phyloP scores from a whole-genome alignment of 2,888 invertebrate species.

The Drosophila conformis region DNA sequence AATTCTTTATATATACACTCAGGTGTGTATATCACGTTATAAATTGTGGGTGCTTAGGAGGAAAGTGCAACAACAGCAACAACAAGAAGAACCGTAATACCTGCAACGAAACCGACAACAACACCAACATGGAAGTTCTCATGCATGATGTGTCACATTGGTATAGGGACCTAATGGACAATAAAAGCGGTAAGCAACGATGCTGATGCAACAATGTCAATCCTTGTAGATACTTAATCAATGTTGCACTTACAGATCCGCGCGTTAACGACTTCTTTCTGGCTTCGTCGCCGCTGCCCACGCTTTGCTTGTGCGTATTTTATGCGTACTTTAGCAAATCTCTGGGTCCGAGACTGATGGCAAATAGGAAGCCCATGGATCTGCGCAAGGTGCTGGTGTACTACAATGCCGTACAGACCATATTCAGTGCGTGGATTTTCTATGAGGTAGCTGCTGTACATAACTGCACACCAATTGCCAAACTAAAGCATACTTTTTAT shows the following conservation, averaged over 20 bases:
- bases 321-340: conserved; percentile 94
- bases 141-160: conserved; percentile 86
- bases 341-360: conserved; percentile 94
- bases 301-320: conserved; percentile 91
- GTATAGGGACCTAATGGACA: conserved; percentile 90
- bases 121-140: conserved; percentile 79
- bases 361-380: conserved; percentile 94
- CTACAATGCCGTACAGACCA: conserved; percentile 95
- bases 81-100: neutral
- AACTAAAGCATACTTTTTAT: neutral
- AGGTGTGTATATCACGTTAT: neutral
- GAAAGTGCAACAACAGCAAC: neutral
- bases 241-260: conserved; percentile 88
- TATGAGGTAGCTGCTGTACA: conserved; percentile 89
- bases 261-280: conserved; percentile 95
- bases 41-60: conserved; percentile 1
- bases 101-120: conserved; percentile 21
- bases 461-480: too few species aligned
- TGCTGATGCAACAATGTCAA: neutral
- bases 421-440: conserved; percentile 96
- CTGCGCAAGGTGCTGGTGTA: conserved; percentile 91
- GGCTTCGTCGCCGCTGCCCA: conserved; percentile 95
- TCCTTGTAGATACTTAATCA: neutral
- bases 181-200: conserved; percentile 88
- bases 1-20: neutral